phyloP scores from a whole-genome alignment of 2,888 invertebrate species.

The Polymixis lichenea region DNA sequence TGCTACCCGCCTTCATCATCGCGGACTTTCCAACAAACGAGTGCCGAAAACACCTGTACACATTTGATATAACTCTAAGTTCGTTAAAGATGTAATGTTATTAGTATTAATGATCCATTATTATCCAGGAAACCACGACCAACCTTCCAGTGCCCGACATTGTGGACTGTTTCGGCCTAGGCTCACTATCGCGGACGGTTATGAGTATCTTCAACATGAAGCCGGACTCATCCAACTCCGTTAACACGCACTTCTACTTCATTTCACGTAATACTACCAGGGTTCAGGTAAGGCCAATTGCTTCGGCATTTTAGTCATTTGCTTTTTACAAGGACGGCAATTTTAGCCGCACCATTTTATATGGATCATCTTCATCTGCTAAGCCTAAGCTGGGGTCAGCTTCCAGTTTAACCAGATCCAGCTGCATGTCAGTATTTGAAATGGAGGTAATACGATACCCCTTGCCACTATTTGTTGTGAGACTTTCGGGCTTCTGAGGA shows the following conservation, averaged over 20 bases:
- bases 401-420: background rate
- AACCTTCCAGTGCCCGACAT: conserved; percentile 51
- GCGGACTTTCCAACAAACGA: background rate
- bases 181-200: conserved; percentile 79
- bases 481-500: background rate
- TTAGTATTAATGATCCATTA: background rate
- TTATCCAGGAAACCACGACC: conserved; percentile 54
- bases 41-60: background rate
- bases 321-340: background rate
- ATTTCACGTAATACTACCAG: conserved; percentile 83
- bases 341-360: background rate
- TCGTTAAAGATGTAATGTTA: background rate
- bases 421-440: background rate
- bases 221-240: conserved; percentile 80
- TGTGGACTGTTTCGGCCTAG: conserved; percentile 90
- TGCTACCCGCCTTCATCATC: too few species aligned
- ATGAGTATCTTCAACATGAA: conserved; percentile 85
- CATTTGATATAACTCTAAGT: background rate
- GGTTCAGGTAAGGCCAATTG: conserved; percentile 79
- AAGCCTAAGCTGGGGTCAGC: background rate
- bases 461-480: background rate
- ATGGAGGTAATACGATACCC: too few species aligned
- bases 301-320: background rate
- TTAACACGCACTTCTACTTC: conserved; percentile 89
- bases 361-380: background rate